These are phyloP conservation scores for Pogonocherus hispidulus DNA, from an alignment of 2,888 invertebrate species.

Conservation along the genomic window DNA sequence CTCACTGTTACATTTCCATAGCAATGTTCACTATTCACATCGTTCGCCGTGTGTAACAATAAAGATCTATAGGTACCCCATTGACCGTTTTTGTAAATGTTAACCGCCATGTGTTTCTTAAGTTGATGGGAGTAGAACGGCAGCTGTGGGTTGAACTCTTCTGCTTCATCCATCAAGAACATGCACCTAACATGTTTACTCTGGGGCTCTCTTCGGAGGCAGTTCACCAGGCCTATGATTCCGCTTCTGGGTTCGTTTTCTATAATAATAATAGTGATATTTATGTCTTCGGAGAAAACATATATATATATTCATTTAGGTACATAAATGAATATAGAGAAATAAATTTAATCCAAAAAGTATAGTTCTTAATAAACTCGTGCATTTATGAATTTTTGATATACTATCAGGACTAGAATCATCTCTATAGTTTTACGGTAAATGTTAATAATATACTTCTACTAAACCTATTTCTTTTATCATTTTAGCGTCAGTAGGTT, in stretches of 20 bases:
- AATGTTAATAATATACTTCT: too few species aligned
- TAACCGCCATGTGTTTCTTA: conserved; percentile 82
- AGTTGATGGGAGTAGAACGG: conserved; percentile 76
- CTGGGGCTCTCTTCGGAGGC: conserved; percentile 75
- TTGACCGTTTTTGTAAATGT: conserved; percentile 77
- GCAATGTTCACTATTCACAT: conserved; percentile 75
- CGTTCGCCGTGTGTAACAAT: conserved; percentile 71
- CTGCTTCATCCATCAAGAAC: conserved; percentile 74
- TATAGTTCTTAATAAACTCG: too few species aligned
- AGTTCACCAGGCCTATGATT: conserved; percentile 83
- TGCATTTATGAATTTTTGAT: too few species aligned
- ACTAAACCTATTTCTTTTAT: too few species aligned
- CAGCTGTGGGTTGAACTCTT: conserved; percentile 73
- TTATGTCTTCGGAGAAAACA: too few species aligned
- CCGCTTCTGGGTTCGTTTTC: conserved; percentile 82
- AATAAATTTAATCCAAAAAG: too few species aligned
- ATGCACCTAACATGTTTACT: conserved; percentile 68
- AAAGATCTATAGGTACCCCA: conserved; percentile 86
- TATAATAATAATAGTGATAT: neutral
- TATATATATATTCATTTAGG: too few species aligned
- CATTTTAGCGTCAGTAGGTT: too few species aligned
- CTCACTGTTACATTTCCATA: conserved; percentile 82
- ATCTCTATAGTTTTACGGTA: too few species aligned
- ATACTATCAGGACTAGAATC: too few species aligned
- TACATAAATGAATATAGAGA: too few species aligned